Conservation (phyloP, 2,797 vertebrate species). For the Cynopterus sphinx region DNA sequence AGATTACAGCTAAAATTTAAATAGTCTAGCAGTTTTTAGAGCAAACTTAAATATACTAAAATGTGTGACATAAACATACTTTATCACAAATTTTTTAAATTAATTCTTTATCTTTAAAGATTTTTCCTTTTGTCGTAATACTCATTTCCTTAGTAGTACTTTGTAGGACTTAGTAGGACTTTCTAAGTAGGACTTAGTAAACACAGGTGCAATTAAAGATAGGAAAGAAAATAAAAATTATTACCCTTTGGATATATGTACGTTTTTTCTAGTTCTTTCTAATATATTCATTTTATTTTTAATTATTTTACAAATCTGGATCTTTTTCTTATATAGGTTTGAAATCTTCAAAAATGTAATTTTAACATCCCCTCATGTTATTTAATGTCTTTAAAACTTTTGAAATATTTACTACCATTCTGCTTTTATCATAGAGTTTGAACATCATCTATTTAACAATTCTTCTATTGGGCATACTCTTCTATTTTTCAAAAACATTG, state of each 20-base stretch:
- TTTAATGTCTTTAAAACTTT: constrained; percentile 22
- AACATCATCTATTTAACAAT: not conserved
- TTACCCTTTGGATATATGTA: not conserved
- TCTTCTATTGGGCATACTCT: not conserved
- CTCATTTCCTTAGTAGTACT: not conserved
- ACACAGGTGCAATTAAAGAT: not conserved
- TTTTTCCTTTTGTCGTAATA: constrained; percentile 20
- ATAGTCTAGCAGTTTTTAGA: not conserved
- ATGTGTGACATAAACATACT: not conserved
- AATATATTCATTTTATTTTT: not conserved
- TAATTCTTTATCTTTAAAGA: not conserved
- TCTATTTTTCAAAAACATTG: not conserved
- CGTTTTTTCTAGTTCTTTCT: not conserved
- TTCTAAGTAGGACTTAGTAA: not conserved
- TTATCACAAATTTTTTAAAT: not conserved
- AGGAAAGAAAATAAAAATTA: not conserved
- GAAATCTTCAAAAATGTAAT: not conserved
- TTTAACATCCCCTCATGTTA: not conserved
- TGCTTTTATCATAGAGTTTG: not conserved
- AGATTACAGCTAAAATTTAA: constrained; percentile 23
- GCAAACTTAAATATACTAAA: not conserved
- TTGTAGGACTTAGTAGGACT: too few relatives aligned
- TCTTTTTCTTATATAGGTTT: constrained; percentile 14
- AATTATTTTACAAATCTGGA: not conserved
- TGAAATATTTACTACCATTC: not conserved